Evolutionary conservation across 2,113 vertebrate species (phyloP).

Genomic region (Epinephelus moara): DNA sequence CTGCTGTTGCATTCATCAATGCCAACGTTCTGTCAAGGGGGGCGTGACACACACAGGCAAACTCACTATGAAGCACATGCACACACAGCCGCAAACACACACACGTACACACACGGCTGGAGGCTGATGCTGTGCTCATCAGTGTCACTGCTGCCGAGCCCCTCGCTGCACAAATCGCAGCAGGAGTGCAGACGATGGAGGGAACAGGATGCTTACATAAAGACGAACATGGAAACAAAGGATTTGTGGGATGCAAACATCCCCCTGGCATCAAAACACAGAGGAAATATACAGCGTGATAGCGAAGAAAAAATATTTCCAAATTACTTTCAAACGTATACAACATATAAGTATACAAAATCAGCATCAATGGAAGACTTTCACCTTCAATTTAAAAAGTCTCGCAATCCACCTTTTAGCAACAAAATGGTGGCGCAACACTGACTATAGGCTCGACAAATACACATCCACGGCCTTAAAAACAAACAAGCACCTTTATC

Average conservation of each 20-base stretch:
- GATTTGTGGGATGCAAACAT: constrained; percentile 47
- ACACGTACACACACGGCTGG: constrained; percentile 47
- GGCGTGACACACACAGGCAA: constrained; percentile 60
- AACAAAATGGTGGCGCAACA: constrained; percentile 44
- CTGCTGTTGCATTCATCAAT: constrained; percentile 68
- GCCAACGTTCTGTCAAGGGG: constrained; percentile 63
- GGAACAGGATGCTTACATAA: constrained; percentile 62
- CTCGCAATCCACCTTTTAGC: not conserved
- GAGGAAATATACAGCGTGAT: constrained; percentile 27
- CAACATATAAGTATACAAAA: constrained; percentile 11
- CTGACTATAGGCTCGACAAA: constrained; percentile 2
- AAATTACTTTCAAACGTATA: not conserved
- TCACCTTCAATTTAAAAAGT: constrained; percentile 28
- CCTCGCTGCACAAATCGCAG: constrained; percentile 70
- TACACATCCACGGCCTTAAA: constrained; percentile 30
- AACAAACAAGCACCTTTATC: constrained; percentile 59
- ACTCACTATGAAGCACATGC: constrained; percentile 38
- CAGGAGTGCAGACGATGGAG: constrained; percentile 55
- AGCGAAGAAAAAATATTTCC: not conserved
- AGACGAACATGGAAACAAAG: constrained; percentile 52
- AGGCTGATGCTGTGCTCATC: constrained; percentile 72
- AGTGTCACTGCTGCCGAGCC: constrained; percentile 67
- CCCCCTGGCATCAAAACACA: constrained; percentile 32
- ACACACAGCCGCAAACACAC: constrained; percentile 21
- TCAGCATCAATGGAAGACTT: not conserved